Conservation (phyloP, 2,113 vertebrate genomes). For the Centropus unirufus region DNA sequence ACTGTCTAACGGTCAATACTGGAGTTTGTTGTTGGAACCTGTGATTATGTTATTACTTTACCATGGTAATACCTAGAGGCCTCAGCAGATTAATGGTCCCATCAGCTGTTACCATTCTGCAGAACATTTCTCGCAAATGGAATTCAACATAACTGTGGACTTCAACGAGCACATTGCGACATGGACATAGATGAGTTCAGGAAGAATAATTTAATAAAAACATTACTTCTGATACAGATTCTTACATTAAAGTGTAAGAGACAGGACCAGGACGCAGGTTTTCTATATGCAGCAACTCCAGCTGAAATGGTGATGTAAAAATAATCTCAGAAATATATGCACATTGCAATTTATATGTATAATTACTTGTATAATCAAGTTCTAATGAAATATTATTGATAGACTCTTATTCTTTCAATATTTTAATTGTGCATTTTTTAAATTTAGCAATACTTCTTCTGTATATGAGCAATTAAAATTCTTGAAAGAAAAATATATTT, state of each 20-base stretch:
- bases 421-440: neutral
- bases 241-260: neutral
- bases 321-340: neutral
- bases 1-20: neutral
- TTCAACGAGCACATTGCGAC: neutral
- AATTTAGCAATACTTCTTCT: neutral
- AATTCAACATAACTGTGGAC: neutral
- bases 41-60: neutral
- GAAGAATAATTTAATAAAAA: neutral
- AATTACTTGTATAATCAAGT: neutral
- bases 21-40: neutral
- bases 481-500: neutral
- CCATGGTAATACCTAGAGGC: neutral
- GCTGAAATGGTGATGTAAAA: neutral
- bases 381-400: neutral
- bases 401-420: neutral
- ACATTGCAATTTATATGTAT: neutral
- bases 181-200: neutral
- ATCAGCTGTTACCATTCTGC: neutral
- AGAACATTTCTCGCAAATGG: neutral
- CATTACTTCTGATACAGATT: neutral
- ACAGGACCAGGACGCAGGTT: neutral
- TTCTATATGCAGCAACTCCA: neutral
- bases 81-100: neutral
- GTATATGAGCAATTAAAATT: neutral